Conservation (phyloP, 2,113 vertebrate genomes). For the Proteles cristata region DNA sequence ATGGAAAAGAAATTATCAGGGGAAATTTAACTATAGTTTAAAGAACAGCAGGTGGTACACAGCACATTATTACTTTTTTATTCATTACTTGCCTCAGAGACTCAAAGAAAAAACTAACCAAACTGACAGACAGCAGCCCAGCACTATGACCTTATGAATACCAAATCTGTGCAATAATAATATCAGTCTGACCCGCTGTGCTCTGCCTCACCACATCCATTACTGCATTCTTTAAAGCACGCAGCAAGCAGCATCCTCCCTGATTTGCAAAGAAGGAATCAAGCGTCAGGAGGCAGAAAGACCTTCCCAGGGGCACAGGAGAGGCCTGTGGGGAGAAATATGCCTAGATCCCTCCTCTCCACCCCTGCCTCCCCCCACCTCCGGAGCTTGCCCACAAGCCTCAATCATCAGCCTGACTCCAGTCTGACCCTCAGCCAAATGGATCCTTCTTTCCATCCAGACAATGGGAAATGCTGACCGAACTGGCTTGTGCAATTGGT, state of each 20-base stretch:
- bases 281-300: background rate
- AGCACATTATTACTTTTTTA: conserved; percentile 74
- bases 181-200: background rate
- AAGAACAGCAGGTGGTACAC: conserved; percentile 65
- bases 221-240: background rate
- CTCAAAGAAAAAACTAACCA: conserved; percentile 47
- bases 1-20: conserved; percentile 75
- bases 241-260: background rate
- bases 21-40: conserved; percentile 70
- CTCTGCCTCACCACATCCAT: background rate
- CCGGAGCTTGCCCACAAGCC: background rate
- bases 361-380: background rate
- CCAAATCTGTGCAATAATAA: conserved; percentile 54
- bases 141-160: conserved; percentile 72
- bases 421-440: background rate
- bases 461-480: background rate
- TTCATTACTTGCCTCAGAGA: conserved; percentile 77
- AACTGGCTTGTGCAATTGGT: background rate
- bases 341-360: no score
- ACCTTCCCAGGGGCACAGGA: background rate
- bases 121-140: conserved; percentile 62
- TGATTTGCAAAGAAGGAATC: background rate
- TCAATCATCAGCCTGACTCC: background rate
- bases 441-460: background rate
- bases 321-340: background rate